Evolutionary conservation across 2,797 vertebrate genomes (phyloP), one percentile per base, ranked within the genome.

Genomic region (Phylloscopus collybita): DNA sequence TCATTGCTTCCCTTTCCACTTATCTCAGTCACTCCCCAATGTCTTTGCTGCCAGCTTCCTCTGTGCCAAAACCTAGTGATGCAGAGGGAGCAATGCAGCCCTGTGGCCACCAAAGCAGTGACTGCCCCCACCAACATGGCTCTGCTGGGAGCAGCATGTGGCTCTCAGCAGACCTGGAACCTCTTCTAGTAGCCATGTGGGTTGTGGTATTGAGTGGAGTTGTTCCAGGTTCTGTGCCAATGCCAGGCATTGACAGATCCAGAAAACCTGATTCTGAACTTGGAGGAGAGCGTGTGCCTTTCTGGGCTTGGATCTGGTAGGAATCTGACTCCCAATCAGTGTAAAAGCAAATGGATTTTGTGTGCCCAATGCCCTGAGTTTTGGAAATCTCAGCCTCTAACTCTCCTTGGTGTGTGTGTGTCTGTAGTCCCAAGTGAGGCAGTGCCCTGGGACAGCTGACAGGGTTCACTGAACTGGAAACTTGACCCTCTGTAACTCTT

Each of bases 401-500:
- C 51, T 92, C 50, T 45, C 1, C 0, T n/a, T 69, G 53, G 36
- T 72, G 86, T 49, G 56, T 49, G 56, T 61, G 44, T 34, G 23
- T 50, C 76, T 3, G 1, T 20, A 87, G 56, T 61, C 38, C 62
- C 0, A 10, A 86, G 76, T 1, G 5, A 81, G 44, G 69, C 86
- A 71, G 36, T 76, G 95, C 84, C 69, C 84, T 86, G 82, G 81
- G 66, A 95, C 86, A 86, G 94, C 87, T 92, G 96, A 61, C 57
- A 74, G 59, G n/a, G 90, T 83, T 96, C 95, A 90, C 40, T 96
- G 96, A 92, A 51, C 92, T 94, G 90, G 95, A 97, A 97, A 94
- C 47, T 61, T 95, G 96, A 97, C 91, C 94, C 66, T 92, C 86
- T 81, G 51, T 88, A 80, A 54, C 91, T 93, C 64, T 66, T 75